A percentile compares a stretch with the other conserved stretches of the same genome.
phyloP scores from a whole-genome alignment of 2,888 invertebrate genomes.

The Limnephilus lunatus region DNA sequence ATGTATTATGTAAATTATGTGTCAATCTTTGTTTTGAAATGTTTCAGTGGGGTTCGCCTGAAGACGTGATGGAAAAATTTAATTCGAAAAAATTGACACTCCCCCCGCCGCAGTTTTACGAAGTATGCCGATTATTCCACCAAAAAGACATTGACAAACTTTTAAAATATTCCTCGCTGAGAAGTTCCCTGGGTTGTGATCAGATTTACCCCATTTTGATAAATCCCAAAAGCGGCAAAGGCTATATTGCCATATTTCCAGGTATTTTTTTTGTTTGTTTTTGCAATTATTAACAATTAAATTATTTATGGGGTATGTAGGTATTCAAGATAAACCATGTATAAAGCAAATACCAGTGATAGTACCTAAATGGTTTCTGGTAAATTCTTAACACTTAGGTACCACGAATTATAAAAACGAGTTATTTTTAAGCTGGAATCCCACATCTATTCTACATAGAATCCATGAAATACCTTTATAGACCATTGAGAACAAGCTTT shows the following conservation, averaged over 20 bases:
- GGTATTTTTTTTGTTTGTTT: conserved; percentile 34
- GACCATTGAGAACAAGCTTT: no score
- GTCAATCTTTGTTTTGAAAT: conserved; percentile 19
- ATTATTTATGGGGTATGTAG: neutral
- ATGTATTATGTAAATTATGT: neutral
- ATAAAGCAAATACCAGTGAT: neutral
- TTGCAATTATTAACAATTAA: neutral
- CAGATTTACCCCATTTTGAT: conserved; percentile 67
- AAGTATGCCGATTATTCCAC: conserved; percentile 75
- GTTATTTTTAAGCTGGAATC: no score
- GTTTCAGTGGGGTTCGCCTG: conserved; percentile 76
- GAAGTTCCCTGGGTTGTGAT: conserved; percentile 73
- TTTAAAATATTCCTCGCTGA: conserved; percentile 72
- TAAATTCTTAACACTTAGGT: no score
- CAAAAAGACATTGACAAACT: conserved; percentile 74
- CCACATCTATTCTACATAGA: no score
- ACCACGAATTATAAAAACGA: no score
- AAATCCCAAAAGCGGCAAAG: conserved; percentile 66
- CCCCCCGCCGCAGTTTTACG: conserved; percentile 80
- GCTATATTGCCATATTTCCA: conserved; percentile 68
- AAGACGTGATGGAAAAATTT: conserved; percentile 70
- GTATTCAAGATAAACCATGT: neutral
- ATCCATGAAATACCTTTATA: no score
- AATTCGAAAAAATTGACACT: conserved; percentile 70
- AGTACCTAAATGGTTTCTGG: no score